Percentiles rank a stretch among this genome's conserved stretches.
Conservation (phyloP, 2,113 vertebrate genomes). For the Chaenogobius annularis region DNA sequence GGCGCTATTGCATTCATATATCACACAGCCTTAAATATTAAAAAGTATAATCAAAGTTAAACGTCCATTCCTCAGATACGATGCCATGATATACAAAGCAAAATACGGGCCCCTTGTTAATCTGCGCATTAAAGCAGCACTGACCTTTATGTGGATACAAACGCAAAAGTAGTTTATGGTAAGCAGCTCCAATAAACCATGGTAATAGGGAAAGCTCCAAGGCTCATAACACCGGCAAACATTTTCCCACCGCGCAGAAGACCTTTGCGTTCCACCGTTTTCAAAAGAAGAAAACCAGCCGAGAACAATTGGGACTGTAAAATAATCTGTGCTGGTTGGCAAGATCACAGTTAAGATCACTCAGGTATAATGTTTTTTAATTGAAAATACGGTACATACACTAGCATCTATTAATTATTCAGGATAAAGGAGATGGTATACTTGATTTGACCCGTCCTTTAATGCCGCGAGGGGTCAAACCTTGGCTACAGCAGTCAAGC, state of each 20-base stretch:
- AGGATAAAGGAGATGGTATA: no score
- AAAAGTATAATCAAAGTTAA: constrained; percentile 9
- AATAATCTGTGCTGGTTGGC: not conserved
- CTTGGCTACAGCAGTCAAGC: no score
- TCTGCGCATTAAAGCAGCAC: constrained; percentile 29
- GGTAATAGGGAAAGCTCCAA: constrained; percentile 19
- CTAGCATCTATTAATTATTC: no score
- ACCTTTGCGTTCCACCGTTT: constrained; percentile 14
- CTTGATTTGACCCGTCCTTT: no score
- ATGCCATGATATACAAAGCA: constrained; percentile 23
- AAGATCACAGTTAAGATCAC: no score
- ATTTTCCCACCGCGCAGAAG: constrained; percentile 7
- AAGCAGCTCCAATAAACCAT: constrained; percentile 29
- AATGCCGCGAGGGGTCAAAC: no score
- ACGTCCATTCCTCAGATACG: constrained; percentile 13
- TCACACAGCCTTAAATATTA: not conserved
- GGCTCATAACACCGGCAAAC: constrained; percentile 20
- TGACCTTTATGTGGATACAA: constrained; percentile 32
- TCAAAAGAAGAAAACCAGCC: not conserved
- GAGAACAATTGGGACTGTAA: not conserved
- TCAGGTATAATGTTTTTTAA: no score
- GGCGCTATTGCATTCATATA: no score
- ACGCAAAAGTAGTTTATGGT: constrained; percentile 31
- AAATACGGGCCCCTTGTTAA: constrained; percentile 33
- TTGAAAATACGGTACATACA: no score